Evolutionary conservation across 2,113 vertebrate species (phyloP).

Genomic region (Amazona guildingii): DNA sequence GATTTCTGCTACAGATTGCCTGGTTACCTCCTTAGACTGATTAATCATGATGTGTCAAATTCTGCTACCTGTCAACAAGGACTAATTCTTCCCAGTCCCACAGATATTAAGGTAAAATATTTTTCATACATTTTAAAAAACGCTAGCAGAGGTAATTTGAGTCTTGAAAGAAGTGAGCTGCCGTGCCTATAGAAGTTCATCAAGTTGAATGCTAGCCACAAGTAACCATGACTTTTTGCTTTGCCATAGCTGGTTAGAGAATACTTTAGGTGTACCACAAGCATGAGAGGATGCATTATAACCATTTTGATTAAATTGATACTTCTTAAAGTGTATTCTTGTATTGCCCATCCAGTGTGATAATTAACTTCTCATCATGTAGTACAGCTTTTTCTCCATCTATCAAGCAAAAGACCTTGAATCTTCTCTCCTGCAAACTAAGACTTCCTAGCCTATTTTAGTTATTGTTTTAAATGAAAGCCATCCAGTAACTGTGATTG

Average conservation of each 20-base stretch:
- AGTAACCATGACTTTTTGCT: neutral
- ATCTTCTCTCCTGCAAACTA: neutral
- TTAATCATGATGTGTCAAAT: neutral
- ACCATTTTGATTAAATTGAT: neutral
- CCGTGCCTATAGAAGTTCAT: neutral
- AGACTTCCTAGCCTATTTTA: neutral
- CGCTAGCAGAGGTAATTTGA: neutral
- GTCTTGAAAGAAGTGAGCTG: neutral
- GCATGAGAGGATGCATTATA: neutral
- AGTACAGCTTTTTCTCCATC: neutral
- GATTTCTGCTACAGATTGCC: neutral
- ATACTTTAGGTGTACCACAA: neutral
- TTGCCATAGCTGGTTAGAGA: neutral
- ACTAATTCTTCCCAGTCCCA: neutral
- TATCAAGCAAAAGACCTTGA: neutral
- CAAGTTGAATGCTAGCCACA: neutral
- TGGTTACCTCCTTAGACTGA: neutral
- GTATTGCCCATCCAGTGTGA: neutral
- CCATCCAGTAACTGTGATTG: neutral
- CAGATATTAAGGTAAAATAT: neutral
- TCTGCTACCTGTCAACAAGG: neutral
- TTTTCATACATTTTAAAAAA: neutral
- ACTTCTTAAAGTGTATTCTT: neutral
- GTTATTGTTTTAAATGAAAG: neutral
- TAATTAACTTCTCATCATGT: neutral